A percentile compares a stretch with the other conserved stretches of the same genome.
These are phyloP conservation scores for Caiman crocodilus DNA, from an alignment of 2,797 vertebrate species.

Conservation along the genomic window DNA sequence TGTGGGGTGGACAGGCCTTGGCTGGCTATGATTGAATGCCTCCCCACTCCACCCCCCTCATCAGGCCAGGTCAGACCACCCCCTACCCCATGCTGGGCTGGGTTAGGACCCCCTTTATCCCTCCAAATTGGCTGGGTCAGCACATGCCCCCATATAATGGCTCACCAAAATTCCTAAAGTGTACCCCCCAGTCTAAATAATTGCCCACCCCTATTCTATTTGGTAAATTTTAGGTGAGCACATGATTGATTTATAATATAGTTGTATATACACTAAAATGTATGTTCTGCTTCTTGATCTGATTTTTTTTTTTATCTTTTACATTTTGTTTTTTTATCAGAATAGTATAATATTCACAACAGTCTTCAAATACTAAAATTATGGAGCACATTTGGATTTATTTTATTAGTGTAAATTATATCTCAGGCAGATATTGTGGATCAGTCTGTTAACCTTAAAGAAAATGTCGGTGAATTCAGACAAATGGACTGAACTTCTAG, in stretches of 20 bases:
- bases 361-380: neutral
- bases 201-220: too few relatives aligned
- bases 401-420: accelerated
- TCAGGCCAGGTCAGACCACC: too few relatives aligned
- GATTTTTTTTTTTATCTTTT: neutral
- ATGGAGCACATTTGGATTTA: too few relatives aligned
- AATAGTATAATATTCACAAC: neutral
- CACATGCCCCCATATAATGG: too few relatives aligned
- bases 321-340: neutral
- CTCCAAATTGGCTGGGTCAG: too few relatives aligned
- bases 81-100: too few relatives aligned
- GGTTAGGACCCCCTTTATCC: too few relatives aligned
- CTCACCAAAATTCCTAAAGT: too few relatives aligned
- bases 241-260: neutral
- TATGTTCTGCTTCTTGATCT: neutral
- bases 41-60: too few relatives aligned
- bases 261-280: neutral
- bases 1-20: too few relatives aligned
- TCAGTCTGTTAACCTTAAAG: neutral
- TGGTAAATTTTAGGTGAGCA: neutral
- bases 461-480: neutral
- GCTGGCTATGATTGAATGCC: too few relatives aligned
- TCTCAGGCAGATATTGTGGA: neutral
- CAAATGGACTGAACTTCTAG: neutral
- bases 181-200: too few relatives aligned